Evolutionary conservation across 1,140 invertebrate species (phyloP).

Genomic region (Chrysopa pallens): DNA sequence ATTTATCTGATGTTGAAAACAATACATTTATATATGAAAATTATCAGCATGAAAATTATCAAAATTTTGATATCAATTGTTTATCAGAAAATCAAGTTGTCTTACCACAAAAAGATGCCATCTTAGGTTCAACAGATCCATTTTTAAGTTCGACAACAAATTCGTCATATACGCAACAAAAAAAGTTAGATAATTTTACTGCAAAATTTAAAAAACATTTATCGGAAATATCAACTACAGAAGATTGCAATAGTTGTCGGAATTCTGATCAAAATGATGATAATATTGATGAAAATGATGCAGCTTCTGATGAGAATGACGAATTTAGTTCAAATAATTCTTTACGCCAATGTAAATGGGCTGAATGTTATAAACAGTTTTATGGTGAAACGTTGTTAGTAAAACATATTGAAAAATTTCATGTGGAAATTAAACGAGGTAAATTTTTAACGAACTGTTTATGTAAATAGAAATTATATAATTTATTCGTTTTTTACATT

Average conservation of each 20-base stretch:
- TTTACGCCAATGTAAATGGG: slow-evolving; percentile 53
- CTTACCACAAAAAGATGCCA: slow-evolving; percentile 13
- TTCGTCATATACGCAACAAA: not conserved
- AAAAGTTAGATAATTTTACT: not conserved
- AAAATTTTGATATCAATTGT: not conserved
- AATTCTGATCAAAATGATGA: not conserved
- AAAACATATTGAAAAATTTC: slow-evolving; percentile 75
- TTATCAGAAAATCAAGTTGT: slow-evolving; percentile 14
- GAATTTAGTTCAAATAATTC: slow-evolving; percentile 4
- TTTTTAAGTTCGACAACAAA: not conserved
- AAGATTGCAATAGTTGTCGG: slow-evolving; percentile 1
- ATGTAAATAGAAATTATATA: too few relatives aligned
- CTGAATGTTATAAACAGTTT: slow-evolving; percentile 64
- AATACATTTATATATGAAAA: not conserved
- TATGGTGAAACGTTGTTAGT: slow-evolving; percentile 63
- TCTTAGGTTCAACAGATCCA: slow-evolving; percentile 15
- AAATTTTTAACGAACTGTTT: slow-evolving; percentile 5
- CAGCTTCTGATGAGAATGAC: not conserved
- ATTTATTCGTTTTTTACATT: not conserved
- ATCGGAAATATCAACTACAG: slow-evolving; percentile 1
- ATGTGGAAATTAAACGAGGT: slow-evolving; percentile 69
- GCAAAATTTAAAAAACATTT: slow-evolving; percentile 8
- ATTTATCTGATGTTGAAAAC: slow-evolving; percentile 2
- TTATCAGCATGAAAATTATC: too few relatives aligned
- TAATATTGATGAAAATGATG: not conserved